Evolutionary conservation across 2,797 vertebrate species (phyloP), one percentile per base, ranked within the genome.

Genomic region (Tamandua tetradactyla): DNA sequence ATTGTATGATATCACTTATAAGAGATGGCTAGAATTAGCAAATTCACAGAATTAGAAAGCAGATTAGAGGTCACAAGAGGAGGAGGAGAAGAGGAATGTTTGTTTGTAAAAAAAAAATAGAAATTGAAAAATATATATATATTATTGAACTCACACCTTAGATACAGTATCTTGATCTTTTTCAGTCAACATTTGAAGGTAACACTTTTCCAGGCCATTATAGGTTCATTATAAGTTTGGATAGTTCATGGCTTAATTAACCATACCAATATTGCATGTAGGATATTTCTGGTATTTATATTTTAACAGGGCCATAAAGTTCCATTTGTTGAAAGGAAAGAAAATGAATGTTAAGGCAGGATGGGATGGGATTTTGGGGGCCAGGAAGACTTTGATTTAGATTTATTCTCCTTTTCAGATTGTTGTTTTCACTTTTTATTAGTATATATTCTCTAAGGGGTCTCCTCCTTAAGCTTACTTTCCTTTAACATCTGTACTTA

Each of bases 341-440:
- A 71, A 55, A n/a, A 22, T 62, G 30, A 85, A 23, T 74, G 14
- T 62, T 93, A 81, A 91, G 61, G 35, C 57, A 84, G 32, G 42
- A 78, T 94, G 3, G 20, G 6, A 20, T 80, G 37, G 64, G 44
- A 57, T 59, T 95, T 81, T 4, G 12, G 40, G 14, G 25, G 14
- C 61, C 20, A 90, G 61, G 84, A 76, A 82, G 42, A 71, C 55
- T 68, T 92, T 47, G 27, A 71, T 84, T 32, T 37, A 44, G 22
- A 76, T 68, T 84, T 89, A 40, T 47, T 91, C 85, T 93, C 15
- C 72, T 57, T 82, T 89, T 61, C 27, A 55, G 47, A 47, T 47
- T 69, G 68, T 62, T 71, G 42, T 85, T 57, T 85, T 90, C 59
- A 47, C 32, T 83, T 83, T 87, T 78, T 37, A 42, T 94, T 68